These are phyloP conservation scores for Drosophila mulleri DNA, from an alignment of 2,888 invertebrate genomes.

Conservation along the genomic window DNA sequence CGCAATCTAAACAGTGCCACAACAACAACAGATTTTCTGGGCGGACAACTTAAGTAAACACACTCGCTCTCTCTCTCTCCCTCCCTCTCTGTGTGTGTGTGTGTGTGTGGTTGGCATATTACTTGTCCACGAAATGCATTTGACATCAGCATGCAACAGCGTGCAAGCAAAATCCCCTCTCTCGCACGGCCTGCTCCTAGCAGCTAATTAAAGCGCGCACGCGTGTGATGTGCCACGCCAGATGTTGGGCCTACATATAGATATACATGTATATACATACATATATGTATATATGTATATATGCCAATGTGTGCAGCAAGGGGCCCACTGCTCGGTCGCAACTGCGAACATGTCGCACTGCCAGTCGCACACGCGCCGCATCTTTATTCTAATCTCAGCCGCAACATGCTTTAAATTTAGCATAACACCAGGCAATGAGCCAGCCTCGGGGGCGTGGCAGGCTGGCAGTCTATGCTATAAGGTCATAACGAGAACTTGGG, in stretches of 20 bases:
- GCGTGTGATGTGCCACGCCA: constrained; percentile 76
- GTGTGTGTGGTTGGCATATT: constrained; percentile 39
- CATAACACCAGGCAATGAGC: constrained; percentile 57
- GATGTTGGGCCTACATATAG: constrained; percentile 54
- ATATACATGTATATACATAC: not conserved
- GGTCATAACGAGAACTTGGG: constrained; percentile 62
- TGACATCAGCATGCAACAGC: constrained; percentile 65
- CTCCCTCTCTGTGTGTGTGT: not conserved
- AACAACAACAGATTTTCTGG: constrained; percentile 36
- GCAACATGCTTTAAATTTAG: constrained; percentile 77
- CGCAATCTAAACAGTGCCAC: constrained; percentile 53
- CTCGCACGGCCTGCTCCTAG: constrained; percentile 5
- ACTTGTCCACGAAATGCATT: constrained; percentile 57
- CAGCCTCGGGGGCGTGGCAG: constrained; percentile 1
- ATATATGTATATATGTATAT: not conserved
- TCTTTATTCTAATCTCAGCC: constrained; percentile 73
- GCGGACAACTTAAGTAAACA: constrained; percentile 58
- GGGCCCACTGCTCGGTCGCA: constrained; percentile 25
- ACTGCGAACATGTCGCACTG: constrained; percentile 54
- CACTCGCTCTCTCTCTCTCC: constrained; percentile 7
- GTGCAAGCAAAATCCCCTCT: not conserved
- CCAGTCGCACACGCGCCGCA: constrained; percentile 50
- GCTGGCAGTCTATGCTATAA: constrained; percentile 53
- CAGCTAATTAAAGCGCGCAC: constrained; percentile 77
- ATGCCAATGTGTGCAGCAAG: not conserved